Base-by-base conservation (phyloP, 2,113 vertebrate species). In the Phrynosoma blainvillii region DNA sequence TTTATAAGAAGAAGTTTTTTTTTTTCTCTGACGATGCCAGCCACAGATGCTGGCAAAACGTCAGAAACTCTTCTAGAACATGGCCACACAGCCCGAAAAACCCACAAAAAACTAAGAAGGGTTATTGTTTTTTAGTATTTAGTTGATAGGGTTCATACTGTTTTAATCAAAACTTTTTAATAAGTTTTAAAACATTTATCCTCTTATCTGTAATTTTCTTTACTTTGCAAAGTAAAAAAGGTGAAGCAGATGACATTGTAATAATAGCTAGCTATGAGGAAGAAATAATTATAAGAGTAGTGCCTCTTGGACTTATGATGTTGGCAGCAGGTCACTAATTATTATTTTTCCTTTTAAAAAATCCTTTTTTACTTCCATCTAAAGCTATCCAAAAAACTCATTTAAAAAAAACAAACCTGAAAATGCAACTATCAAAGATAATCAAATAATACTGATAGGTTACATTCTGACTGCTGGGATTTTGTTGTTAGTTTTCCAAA, bases 311-410 rank as follows among this genome's bases (percentile, higher is more conserved):
- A 74, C 11, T 89, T 70, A 75, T 47, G 13, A 62, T 62, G 59
- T n/a, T 89, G 74, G 1, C 2, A 79, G 7, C 5, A 5, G 59
- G 59, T 89, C 87, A 91, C 71, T 89, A 91, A 56, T 90, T 92
- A 30, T 90, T 76, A 66, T 59, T 79, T 89, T 36, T 40, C 47
- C 73, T 47, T 47, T 84, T 86, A 78, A 27, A 68, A 66, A 86
- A 84, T 84, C 3, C 56, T 7, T 25, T 8, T 88, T 90, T 82
- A 9, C 32, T 93, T 91, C 82, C 1, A 86, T 4, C 1, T 87
- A 56, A 42, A 87, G 14, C 36, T 84, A 77, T n/a, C 87, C 30
- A 90, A 52, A 59, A 88, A 76, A 91, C 54, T 82, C 47, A 9
- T 47, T 47, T 47, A 47, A 84, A 90, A 81, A 66, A 32, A 62